phyloP scores from a whole-genome alignment of 2,113 vertebrate genomes.

The Dermatemys mawii region DNA sequence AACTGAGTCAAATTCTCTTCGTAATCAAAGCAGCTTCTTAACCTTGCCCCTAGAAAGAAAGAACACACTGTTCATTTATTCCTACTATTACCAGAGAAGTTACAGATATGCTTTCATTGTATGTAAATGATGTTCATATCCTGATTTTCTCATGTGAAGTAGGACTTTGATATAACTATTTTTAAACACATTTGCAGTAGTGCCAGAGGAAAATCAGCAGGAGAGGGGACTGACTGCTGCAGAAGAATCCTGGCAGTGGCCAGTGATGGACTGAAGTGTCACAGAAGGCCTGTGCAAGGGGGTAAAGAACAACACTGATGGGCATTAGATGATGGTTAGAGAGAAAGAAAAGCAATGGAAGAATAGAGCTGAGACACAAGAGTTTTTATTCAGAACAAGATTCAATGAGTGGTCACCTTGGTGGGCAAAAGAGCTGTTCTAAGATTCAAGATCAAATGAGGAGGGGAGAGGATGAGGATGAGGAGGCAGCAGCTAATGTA shows the following conservation, averaged over 20 bases:
- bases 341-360: not conserved
- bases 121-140: not conserved
- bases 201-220: not conserved
- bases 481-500: not conserved
- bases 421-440: not conserved
- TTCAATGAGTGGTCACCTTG: not conserved
- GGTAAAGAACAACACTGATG: not conserved
- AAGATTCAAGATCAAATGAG: not conserved
- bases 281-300: not conserved
- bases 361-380: not conserved
- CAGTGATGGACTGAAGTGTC: not conserved
- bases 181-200: not conserved
- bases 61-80: not conserved
- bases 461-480: not conserved
- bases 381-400: not conserved
- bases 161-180: not conserved
- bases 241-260: not conserved
- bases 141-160: not conserved
- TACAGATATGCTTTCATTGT: not conserved
- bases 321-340: no score
- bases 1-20: not conserved
- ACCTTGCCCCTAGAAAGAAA: not conserved
- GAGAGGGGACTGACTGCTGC: not conserved
- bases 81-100: not conserved
- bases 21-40: not conserved